Conservation (phyloP, 2,888 invertebrate species). For the Tipula unca region DNA sequence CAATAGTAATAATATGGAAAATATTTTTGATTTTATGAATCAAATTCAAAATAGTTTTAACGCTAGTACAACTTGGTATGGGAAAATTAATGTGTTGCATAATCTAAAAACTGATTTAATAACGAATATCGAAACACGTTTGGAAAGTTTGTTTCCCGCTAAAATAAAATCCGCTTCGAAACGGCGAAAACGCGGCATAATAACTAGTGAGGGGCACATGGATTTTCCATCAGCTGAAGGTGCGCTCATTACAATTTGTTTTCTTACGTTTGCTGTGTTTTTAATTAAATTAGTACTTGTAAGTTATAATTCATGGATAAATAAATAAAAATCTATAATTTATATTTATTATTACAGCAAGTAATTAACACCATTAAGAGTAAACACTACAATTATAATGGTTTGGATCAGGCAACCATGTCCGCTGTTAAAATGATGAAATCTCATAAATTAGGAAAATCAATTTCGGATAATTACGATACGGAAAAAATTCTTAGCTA, state of each 20-base stretch:
- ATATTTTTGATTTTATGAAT: conserved; percentile 34
- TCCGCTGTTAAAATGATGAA: conserved; percentile 27
- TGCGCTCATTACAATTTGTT: conserved; percentile 73
- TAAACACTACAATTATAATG: conserved; percentile 42
- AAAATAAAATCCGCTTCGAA: conserved; percentile 18
- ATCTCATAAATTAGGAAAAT: background rate
- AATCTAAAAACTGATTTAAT: conserved; percentile 46
- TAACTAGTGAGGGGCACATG: conserved; percentile 48
- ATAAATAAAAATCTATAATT: background rate
- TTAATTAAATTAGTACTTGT: conserved; percentile 76
- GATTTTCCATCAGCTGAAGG: conserved; percentile 75
- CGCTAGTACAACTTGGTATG: conserved; percentile 31
- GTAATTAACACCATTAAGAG: conserved; percentile 56
- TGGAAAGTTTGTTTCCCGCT: conserved; percentile 45
- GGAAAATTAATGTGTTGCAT: conserved; percentile 36
- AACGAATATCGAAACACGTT: conserved; percentile 50
- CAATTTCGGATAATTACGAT: background rate
- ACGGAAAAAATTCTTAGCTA: background rate
- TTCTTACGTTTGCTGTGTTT: conserved; percentile 77
- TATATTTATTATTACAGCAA: conserved; percentile 47
- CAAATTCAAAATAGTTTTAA: conserved; percentile 34
- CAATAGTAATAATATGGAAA: background rate
- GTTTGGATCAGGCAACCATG: conserved; percentile 31
- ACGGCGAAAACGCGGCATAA: conserved; percentile 32
- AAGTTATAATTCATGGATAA: conserved; percentile 34